Percentiles rank a stretch among this genome's conserved stretches.
phyloP scores from a whole-genome alignment of 2,113 vertebrate species.

The Myotis brandtii region DNA sequence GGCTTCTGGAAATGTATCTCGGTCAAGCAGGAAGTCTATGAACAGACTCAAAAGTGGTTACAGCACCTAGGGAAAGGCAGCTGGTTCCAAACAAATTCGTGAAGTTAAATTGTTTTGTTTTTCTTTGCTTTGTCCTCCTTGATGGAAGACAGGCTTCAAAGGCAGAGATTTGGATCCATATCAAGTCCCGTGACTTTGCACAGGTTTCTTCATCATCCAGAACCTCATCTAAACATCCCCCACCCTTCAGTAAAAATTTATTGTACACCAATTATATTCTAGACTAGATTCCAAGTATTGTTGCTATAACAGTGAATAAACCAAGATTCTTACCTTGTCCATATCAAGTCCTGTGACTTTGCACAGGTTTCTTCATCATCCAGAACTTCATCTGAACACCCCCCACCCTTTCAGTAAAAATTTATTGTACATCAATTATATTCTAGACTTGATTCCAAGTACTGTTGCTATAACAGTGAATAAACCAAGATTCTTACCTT shows the following conservation, averaged over 20 bases:
- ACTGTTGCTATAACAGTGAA: neutral
- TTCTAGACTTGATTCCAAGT: neutral
- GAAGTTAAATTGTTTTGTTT: neutral
- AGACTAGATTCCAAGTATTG: neutral
- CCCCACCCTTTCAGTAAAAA: neutral
- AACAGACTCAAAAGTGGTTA: neutral
- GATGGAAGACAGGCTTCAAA: neutral
- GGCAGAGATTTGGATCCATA: neutral
- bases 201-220: neutral
- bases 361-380: neutral
- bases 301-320: neutral
- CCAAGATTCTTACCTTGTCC: neutral
- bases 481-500: neutral
- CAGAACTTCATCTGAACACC: neutral
- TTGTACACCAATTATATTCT: neutral
- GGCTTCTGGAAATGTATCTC: slow-evolving; percentile 36
- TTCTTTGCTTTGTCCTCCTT: neutral
- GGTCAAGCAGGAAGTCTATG: neutral
- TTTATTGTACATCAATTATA: neutral
- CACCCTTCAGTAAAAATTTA: neutral
- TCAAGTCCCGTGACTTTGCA: neutral
- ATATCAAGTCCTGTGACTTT: neutral
- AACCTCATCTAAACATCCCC: neutral
- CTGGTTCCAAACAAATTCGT: neutral
- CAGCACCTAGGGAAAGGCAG: neutral